Evolutionary conservation across 2,797 vertebrate species (phyloP).

Genomic region (Darevskia mixta): DNA sequence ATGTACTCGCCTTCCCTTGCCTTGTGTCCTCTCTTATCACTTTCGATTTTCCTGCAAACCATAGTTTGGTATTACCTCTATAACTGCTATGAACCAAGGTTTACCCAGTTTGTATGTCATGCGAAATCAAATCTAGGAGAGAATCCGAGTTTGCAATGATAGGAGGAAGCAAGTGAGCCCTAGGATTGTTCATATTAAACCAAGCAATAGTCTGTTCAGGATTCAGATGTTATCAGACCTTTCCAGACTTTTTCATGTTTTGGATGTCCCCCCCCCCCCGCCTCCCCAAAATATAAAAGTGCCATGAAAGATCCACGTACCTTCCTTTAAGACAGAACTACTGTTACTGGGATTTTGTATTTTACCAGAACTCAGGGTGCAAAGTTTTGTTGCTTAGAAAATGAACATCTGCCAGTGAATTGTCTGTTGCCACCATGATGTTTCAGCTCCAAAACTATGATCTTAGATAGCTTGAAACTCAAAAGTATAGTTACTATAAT

Average conservation of each 20-base stretch:
- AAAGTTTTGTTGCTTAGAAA: background rate
- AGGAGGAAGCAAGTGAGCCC: background rate
- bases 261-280: background rate
- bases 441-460: background rate
- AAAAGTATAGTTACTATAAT: background rate
- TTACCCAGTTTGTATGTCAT: background rate
- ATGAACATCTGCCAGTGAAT: slow-evolving; percentile 14
- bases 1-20: background rate
- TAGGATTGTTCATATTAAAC: background rate
- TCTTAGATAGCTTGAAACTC: slow-evolving; percentile 18
- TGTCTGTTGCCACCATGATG: background rate
- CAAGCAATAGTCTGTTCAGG: background rate
- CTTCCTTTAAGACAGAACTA: background rate
- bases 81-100: background rate
- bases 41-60: background rate
- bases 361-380: background rate
- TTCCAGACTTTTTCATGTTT: background rate
- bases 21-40: background rate
- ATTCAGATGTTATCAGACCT: background rate
- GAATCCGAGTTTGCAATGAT: background rate
- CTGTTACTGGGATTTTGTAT: background rate
- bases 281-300: background rate
- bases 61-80: background rate
- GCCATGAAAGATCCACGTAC: background rate
- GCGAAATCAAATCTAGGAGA: background rate